Percentiles rank a stretch among this genome's conserved stretches.
Conservation (phyloP, 2,113 vertebrate genomes). For the Ondatra zibethicus region DNA sequence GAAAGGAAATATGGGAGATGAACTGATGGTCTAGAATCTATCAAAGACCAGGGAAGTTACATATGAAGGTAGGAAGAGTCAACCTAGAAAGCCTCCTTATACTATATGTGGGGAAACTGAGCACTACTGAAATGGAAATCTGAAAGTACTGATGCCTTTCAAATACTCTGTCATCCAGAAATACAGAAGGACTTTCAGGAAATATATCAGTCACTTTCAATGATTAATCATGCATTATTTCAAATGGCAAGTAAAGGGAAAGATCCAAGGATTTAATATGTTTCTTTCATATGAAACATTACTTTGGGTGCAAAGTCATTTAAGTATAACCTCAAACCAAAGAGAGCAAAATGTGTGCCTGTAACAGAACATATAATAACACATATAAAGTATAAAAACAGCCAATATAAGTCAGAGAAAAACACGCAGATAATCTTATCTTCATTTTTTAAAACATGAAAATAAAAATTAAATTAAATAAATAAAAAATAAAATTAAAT, state of each 20-base stretch:
- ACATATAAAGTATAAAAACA: not conserved
- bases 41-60: not conserved
- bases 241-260: constrained; percentile 4
- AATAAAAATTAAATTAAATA: not conserved
- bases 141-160: not conserved
- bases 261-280: not conserved
- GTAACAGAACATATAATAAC: not conserved
- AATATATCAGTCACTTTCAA: not conserved
- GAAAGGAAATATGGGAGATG: not conserved
- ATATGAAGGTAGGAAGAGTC: not conserved
- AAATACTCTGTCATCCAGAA: not conserved
- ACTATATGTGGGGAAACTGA: not conserved
- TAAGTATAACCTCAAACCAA: not conserved
- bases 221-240: not conserved
- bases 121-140: not conserved
- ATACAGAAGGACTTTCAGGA: not conserved
- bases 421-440: not conserved
- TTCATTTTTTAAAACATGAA: constrained; percentile 3
- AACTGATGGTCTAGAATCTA: not conserved
- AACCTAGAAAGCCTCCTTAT: not conserved
- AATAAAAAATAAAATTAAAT: not conserved
- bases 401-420: not conserved
- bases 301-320: not conserved
- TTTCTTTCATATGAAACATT: not conserved
- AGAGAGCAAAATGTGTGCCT: not conserved